Percentiles rank a stretch among this genome's conserved stretches.
phyloP scores from a whole-genome alignment of 1,140 invertebrate species.

The Cotesia chilonis region DNA sequence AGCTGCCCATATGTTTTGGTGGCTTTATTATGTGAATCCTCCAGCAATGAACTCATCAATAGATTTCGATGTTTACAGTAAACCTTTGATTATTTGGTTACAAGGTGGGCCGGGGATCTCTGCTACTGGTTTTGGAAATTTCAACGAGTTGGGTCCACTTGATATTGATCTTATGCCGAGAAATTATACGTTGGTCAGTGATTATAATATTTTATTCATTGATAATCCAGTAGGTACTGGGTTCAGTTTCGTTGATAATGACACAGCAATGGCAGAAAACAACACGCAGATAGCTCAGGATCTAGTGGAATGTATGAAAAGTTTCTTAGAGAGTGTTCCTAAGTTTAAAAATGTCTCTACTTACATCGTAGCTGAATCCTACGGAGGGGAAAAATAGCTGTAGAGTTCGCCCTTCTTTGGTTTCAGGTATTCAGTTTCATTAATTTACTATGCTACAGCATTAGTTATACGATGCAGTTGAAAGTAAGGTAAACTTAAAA shows the following conservation, averaged over 20 bases:
- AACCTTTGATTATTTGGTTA: constrained; percentile 80
- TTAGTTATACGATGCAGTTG: no score
- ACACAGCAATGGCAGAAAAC: constrained; percentile 70
- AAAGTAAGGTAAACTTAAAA: no score
- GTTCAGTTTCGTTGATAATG: constrained; percentile 80
- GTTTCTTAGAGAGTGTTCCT: constrained; percentile 33
- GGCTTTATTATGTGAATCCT: constrained; percentile 73
- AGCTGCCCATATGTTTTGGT: constrained; percentile 83
- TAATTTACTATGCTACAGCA: no score
- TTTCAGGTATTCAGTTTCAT: not conserved
- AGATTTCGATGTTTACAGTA: constrained; percentile 65
- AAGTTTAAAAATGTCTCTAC: no score
- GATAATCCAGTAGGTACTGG: constrained; percentile 90
- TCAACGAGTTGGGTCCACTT: constrained; percentile 78
- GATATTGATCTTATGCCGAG: constrained; percentile 73
- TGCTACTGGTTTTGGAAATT: constrained; percentile 81
- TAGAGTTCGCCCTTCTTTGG: not conserved
- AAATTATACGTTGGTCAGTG: constrained; percentile 78
- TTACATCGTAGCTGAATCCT: no score
- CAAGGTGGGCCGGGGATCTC: constrained; percentile 81
- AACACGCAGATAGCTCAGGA: constrained; percentile 68
- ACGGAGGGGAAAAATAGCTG: not conserved
- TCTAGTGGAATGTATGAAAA: constrained; percentile 77
- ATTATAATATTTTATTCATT: constrained; percentile 84
- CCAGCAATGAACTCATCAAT: not conserved